Evolutionary conservation across 2,888 invertebrate genomes (phyloP).

Genomic region (Hydroisotoma schaefferi): DNA sequence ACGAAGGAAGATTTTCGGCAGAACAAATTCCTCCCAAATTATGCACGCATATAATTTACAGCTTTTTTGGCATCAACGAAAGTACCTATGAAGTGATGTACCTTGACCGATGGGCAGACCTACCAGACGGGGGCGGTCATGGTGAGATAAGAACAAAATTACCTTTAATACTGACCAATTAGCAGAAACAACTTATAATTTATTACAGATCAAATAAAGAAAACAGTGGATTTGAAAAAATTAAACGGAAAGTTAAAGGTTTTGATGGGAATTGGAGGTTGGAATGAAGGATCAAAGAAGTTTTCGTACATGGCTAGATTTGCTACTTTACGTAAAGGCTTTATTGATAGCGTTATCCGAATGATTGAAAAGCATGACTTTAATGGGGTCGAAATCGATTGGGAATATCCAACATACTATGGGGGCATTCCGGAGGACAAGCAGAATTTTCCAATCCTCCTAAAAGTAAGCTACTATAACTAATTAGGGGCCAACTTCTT

Average conservation of each 20-base stretch:
- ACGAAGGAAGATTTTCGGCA: slow-evolving; percentile 48
- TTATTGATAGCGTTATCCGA: slow-evolving; percentile 58
- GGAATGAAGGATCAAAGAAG: slow-evolving; percentile 54
- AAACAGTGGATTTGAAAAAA: slow-evolving; percentile 53
- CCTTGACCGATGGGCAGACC: slow-evolving; percentile 50
- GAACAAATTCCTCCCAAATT: slow-evolving; percentile 49
- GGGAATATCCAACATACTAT: slow-evolving; percentile 46
- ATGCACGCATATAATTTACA: slow-evolving; percentile 50
- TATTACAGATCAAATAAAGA: slow-evolving; percentile 51
- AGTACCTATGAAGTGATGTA: slow-evolving; percentile 44
- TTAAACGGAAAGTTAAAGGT: slow-evolving; percentile 54
- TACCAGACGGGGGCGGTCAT: slow-evolving; percentile 16
- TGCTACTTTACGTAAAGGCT: slow-evolving; percentile 51
- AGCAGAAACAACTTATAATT: no score
- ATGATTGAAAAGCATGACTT: slow-evolving; percentile 53
- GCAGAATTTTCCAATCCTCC: slow-evolving; percentile 53
- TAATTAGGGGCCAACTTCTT: no score
- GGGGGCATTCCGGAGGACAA: slow-evolving; percentile 54
- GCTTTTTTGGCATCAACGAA: slow-evolving; percentile 49
- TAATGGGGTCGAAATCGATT: slow-evolving; percentile 29
- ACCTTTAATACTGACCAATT: no score
- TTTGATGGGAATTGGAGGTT: slow-evolving; percentile 56
- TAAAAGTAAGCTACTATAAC: slow-evolving; percentile 50
- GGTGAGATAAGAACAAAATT: no score
- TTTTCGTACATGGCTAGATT: slow-evolving; percentile 54